These are phyloP conservation scores for Coilia nasus DNA, from an alignment of 2,797 vertebrate genomes.

Conservation along the genomic window DNA sequence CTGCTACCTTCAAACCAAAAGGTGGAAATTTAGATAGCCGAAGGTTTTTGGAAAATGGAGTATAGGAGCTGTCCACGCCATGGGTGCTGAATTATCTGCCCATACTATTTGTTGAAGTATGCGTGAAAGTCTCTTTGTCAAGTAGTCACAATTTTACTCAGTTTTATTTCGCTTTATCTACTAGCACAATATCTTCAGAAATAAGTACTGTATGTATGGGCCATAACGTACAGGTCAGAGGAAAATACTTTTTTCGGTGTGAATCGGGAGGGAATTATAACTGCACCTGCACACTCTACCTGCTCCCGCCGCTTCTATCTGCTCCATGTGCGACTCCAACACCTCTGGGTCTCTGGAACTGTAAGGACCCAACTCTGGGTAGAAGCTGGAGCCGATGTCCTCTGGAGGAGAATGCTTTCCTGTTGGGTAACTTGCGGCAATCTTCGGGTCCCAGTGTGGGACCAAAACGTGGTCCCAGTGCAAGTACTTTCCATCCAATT, in stretches of 20 bases:
- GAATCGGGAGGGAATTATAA: constrained; percentile 12
- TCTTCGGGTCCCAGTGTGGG: constrained; percentile 91
- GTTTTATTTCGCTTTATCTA: not conserved
- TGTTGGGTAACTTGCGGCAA: constrained; percentile 88
- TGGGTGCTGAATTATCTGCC: not conserved
- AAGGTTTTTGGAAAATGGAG: too few species aligned
- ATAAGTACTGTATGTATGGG: too few species aligned
- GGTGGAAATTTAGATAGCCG: too few species aligned
- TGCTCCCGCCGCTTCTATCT: constrained; percentile 84
- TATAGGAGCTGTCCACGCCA: not conserved
- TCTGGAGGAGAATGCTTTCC: constrained; percentile 87
- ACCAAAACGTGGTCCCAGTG: constrained; percentile 91
- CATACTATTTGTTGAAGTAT: not conserved
- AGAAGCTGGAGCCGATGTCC: constrained; percentile 87
- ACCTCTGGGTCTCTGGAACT: constrained; percentile 86
- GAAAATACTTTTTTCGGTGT: constrained; percentile 15
- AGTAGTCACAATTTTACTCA: not conserved
- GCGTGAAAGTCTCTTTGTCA: not conserved
- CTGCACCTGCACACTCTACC: constrained; percentile 62
- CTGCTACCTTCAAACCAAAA: too few species aligned
- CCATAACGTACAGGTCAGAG: not conserved
- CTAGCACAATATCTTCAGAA: not conserved
- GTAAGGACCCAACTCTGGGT: constrained; percentile 85
- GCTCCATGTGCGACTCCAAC: constrained; percentile 86
- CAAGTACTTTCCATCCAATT: constrained; percentile 78